Evolutionary conservation across 2,797 vertebrate genomes (phyloP), one percentile per base, ranked within the genome.

Genomic region (Urocyon cinereoargenteus): DNA sequence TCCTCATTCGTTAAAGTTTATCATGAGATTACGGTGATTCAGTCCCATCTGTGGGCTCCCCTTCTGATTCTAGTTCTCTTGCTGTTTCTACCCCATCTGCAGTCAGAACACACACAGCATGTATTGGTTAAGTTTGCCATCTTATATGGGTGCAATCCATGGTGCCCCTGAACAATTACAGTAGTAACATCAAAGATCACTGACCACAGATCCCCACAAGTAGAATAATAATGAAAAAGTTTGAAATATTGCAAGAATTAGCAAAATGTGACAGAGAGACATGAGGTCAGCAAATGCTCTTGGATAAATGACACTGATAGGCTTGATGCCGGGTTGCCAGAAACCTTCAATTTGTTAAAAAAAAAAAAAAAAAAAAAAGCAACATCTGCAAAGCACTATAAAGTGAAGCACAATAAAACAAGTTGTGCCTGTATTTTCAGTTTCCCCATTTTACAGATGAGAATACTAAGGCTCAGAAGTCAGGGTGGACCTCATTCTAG

Each of bases 401-500:
- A 28, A 75, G 40, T 28, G 24, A 75, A 16, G 40, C 24, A 2
- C 72, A 26, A 75, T 4, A 16, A 26, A 49, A 26, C 0, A 7
- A 49, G 14, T 13, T 15, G 4, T 49, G 72, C 40, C 40, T 53
- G 28, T 18, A 31, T 28, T 91, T 75, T 87, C 24, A 62, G 31
- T 86, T 81, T 51, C 64, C 51, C 86, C 40, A 45, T 66, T 94
- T 97, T 89, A 87, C 15, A 90, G 53, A 40, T 40, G 0, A 70
- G 18, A 72, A 53, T 68, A 93, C 40, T 86, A 61, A 94, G 26
- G 36, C 34, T 90, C 77, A 84, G 75, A 51, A 40, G 45, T 64
- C 57, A 92, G 81, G n/a, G 12, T n/a, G 40, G 14, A 87, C 61
- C n/a, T 93, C 40, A 64, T 96, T 87, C 18, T 91, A 96, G 14